Evolutionary conservation across 1,140 invertebrate species (phyloP).

Genomic region (Heliconius himera): DNA sequence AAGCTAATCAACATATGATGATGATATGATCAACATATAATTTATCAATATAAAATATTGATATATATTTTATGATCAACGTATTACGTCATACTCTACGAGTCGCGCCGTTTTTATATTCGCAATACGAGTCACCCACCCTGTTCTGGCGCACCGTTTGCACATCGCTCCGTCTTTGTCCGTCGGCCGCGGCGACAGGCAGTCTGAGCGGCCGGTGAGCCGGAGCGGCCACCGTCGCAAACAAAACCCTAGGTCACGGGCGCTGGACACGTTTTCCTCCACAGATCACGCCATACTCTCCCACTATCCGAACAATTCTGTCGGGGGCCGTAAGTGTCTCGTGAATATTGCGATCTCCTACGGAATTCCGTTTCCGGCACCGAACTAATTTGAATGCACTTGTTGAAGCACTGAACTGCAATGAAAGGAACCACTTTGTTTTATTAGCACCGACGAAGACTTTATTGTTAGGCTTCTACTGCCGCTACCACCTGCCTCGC

Average conservation of each 20-base stretch:
- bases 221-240: conserved; percentile 63
- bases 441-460: not conserved
- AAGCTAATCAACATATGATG: not conserved
- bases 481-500: conserved; percentile 11
- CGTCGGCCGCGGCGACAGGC: conserved; percentile 69
- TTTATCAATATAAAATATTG: conserved; percentile 31
- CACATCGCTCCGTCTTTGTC: conserved; percentile 54
- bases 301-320: conserved; percentile 25
- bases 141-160: conserved; percentile 48
- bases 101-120: conserved; percentile 64
- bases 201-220: conserved; percentile 51
- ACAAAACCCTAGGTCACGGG: conserved; percentile 71
- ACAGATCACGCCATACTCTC: conserved; percentile 26
- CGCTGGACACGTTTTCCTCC: conserved; percentile 67
- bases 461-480: not conserved
- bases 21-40: not conserved
- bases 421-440: conserved; percentile 26
- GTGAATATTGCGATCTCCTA: conserved; percentile 43
- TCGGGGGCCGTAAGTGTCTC: conserved; percentile 28
- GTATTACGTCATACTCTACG: conserved; percentile 55
- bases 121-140: conserved; percentile 56
- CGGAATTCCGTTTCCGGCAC: conserved; percentile 48
- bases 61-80: conserved; percentile 47
- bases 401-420: conserved; percentile 27
- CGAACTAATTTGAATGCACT: conserved; percentile 41